These are phyloP conservation scores for Apodemia hepburni DNA, from an alignment of 2,888 invertebrate genomes.

Conservation along the genomic window DNA sequence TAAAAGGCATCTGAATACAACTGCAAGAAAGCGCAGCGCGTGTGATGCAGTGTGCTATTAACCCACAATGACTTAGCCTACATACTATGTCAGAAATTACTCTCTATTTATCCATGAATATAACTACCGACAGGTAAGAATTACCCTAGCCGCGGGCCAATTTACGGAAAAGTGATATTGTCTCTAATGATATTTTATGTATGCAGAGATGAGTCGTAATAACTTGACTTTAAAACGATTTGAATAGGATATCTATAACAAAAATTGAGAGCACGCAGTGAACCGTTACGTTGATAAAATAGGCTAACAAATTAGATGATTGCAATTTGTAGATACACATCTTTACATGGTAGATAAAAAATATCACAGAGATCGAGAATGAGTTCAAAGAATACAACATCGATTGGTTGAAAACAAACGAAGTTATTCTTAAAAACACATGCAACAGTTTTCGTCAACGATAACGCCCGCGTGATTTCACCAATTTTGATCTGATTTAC, in stretches of 20 bases:
- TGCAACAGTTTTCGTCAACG: no score
- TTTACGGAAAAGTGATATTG: constrained; percentile 2
- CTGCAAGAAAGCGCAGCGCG: constrained; percentile 59
- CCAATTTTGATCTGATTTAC: no score
- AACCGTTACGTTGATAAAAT: background rate
- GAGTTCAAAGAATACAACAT: no score
- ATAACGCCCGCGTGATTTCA: no score
- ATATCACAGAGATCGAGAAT: no score
- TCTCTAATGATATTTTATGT: constrained; percentile 3
- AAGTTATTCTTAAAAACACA: no score
- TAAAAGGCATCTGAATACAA: constrained; percentile 38
- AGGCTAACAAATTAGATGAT: background rate
- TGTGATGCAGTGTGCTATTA: constrained; percentile 53
- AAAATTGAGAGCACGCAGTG: background rate
- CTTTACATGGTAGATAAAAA: no score
- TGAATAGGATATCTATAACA: background rate
- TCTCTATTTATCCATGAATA: constrained; percentile 13
- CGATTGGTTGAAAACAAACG: no score
- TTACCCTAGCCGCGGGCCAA: background rate
- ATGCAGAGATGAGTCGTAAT: background rate
- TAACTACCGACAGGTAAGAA: constrained; percentile 8
- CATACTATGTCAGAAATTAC: constrained; percentile 43
- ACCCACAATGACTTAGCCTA: constrained; percentile 59
- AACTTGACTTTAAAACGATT: background rate
- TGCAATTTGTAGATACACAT: no score